A percentile compares a stretch with the other conserved stretches of the same genome.
These are phyloP conservation scores for Eumerus sabulonum DNA, from an alignment of 2,888 invertebrate species.

Conservation along the genomic window DNA sequence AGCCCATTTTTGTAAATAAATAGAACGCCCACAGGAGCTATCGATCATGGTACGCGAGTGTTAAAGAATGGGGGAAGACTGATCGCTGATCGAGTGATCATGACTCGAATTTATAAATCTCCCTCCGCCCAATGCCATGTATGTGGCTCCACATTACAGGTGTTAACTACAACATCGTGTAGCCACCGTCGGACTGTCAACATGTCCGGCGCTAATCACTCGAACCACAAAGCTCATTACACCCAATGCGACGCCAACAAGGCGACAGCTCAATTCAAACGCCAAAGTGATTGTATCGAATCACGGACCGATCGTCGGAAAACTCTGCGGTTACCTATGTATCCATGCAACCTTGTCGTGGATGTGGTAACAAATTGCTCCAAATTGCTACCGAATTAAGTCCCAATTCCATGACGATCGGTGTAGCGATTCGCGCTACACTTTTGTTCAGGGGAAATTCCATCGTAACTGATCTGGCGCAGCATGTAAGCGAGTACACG, in stretches of 20 bases:
- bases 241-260: conserved; percentile 41
- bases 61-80: no score
- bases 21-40: no score
- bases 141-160: no score
- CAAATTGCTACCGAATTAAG: conserved; percentile 34
- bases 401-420: conserved; percentile 16
- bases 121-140: no score
- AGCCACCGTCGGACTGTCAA: no score
- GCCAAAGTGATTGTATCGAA: conserved; percentile 59
- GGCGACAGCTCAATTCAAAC: conserved; percentile 62
- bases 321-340: conserved; percentile 54
- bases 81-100: no score
- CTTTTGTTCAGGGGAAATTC: conserved; percentile 51
- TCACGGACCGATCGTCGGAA: conserved; percentile 41
- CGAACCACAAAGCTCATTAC: conserved; percentile 48
- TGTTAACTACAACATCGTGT: no score
- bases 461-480: conserved; percentile 57
- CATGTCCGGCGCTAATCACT: conserved; percentile 31
- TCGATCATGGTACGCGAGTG: no score
- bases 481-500: background rate
- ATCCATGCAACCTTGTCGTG: conserved; percentile 52
- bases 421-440: conserved; percentile 11
- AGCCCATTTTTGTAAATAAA: no score
- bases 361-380: conserved; percentile 46
- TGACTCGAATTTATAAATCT: no score